phyloP scores from a whole-genome alignment of 2,113 vertebrate species.

The Crotalus tigris region DNA sequence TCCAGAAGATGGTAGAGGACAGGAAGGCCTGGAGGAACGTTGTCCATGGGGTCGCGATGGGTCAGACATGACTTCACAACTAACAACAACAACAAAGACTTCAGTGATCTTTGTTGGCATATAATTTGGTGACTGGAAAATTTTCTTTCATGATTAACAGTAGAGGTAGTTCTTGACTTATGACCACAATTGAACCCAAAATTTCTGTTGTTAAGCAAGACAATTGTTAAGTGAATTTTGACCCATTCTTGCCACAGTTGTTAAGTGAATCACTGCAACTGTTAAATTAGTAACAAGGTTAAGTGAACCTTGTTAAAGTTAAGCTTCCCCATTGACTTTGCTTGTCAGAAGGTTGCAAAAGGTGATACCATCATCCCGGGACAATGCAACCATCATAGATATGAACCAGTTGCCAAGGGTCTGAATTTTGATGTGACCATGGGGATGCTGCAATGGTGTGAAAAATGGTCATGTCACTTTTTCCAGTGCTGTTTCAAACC shows the following conservation, averaged over 20 bases:
- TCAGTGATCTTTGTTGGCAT: not conserved
- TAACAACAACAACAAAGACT: too few species aligned
- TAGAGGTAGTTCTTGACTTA: not conserved
- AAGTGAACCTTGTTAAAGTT: not conserved
- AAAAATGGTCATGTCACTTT: not conserved
- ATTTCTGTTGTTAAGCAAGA: not conserved
- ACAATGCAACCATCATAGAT: not conserved
- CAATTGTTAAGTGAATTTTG: too few species aligned
- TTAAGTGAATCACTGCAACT: not conserved
- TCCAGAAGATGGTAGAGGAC: too few species aligned
- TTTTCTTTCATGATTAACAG: not conserved
- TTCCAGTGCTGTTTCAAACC: not conserved
- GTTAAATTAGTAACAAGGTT: not conserved
- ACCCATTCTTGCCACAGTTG: not conserved
- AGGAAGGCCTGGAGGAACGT: too few species aligned
- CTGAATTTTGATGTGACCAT: not conserved
- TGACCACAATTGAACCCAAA: not conserved
- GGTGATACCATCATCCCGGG: not conserved
- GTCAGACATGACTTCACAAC: too few species aligned
- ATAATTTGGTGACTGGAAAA: not conserved
- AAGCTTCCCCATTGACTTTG: not conserved
- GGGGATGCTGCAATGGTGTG: not conserved
- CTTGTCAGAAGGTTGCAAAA: not conserved
- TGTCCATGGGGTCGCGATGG: too few species aligned
- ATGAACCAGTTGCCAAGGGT: not conserved